Base-by-base conservation (phyloP, 2,888 invertebrate species). In the Cataglyphis rosenhaueri region DNA sequence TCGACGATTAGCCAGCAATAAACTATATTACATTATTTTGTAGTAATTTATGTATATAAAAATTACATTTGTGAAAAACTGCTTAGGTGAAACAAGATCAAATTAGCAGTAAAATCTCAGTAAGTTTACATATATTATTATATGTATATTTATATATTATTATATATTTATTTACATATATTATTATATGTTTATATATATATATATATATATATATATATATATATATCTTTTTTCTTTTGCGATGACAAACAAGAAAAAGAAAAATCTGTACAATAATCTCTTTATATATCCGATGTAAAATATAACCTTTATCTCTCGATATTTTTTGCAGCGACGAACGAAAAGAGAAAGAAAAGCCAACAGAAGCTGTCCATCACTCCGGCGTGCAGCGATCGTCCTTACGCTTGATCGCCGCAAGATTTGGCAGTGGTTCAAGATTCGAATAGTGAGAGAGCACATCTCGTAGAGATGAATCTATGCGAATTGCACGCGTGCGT, bases 371-470 rank as follows among this genome's bases (percentile, higher is more conserved):
- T 73, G 25, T 68, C 38, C 66, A 73, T 71, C 83, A 84, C 52
- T 35, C 12, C 59, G 29, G 64, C 59, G 70, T 76, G 82, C 76
- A 70, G 35, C 29, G 38, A 57, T 44, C 78, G 78, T 73, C 76
- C 78, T 84, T 83, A 74, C 52, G 21, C 41, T 61, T 75, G 78
- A 61, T 66, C 61, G 76, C 71, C 52, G 71, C 66, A 41, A 61
- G 64, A 73, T 59, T 65, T 84, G 84, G 84, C 84, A 66, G 10
- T 21, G 10, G 1, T 41, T 73, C 84, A 84, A 84, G 66, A 61
- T 61, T 78, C 44, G 48, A 12, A 6, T 4, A 8, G 71, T 12
- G 48, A 59, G 18, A 38, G 6, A 41, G 70, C 25, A 38, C 25
- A 8, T 68, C 52, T 68, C 71, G 25, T 0, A 44, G 18, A 32